phyloP scores from a whole-genome alignment of 2,113 vertebrate genomes.

The Spizaetus ornatus region DNA sequence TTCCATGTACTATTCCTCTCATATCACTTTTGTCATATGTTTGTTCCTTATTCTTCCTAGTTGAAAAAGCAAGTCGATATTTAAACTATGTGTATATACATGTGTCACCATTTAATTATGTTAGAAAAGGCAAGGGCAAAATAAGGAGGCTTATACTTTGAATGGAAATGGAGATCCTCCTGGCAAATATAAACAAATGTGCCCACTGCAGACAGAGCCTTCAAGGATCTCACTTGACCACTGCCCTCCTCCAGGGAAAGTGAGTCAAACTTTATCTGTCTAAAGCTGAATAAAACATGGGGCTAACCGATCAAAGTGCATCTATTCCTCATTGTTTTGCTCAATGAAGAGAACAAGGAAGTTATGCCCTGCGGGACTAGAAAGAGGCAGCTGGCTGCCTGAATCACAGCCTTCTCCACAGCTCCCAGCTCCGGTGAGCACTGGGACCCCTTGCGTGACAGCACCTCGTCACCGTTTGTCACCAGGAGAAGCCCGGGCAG shows the following conservation, averaged over 20 bases:
- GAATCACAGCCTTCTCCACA: not conserved
- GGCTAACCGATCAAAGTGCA: not conserved
- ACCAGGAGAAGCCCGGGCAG: not conserved
- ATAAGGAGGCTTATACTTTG: not conserved
- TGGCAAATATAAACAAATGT: not conserved
- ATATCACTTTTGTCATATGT: not conserved
- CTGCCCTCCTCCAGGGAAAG: not conserved
- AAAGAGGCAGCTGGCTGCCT: not conserved
- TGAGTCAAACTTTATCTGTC: not conserved
- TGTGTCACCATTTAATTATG: not conserved
- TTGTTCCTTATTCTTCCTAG: not conserved
- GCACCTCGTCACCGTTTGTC: fast-evolving
- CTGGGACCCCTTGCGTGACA: fast-evolving
- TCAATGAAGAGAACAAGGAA: not conserved
- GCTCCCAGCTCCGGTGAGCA: not conserved
- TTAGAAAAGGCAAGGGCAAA: not conserved
- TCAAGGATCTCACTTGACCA: not conserved
- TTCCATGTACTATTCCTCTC: not conserved
- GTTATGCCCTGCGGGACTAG: not conserved
- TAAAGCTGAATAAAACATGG: not conserved
- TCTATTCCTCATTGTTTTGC: not conserved
- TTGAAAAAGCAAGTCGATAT: not conserved
- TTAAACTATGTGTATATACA: not conserved
- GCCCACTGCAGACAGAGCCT: not conserved
- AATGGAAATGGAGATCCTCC: not conserved